Evolutionary conservation across 2,113 vertebrate species (phyloP), one percentile per base, ranked within the genome.

Genomic region (Raja brachyura): DNA sequence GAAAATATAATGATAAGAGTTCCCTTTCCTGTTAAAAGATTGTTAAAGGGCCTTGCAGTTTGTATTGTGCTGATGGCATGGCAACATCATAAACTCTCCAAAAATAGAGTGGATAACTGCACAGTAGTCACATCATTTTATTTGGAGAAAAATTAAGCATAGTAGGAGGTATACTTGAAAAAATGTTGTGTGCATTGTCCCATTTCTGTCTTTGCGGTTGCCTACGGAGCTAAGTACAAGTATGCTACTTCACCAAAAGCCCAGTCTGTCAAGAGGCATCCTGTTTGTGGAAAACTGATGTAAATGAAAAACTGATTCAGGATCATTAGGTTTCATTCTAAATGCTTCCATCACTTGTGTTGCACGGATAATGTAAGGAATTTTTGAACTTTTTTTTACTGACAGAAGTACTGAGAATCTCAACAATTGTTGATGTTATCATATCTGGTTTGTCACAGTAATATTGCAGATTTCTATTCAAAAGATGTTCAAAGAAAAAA

Each of bases 61-160:
- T 92, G 39, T 54, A 54, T 39, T 39, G 9, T 92, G 9, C 33
- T 74, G 31, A 4, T 73, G 90, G 90, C 68, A 74, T 20, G 33
- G 39, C 90, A 92, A 92, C 33, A 54, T 74, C 90, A 92, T 68
- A 31, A 33, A n/a, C 86, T 66, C n/a, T 33, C 73, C 90, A 92
- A 74, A 70, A 39, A 5, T 39, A 73, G 22, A 92, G 25, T 73
- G 4, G 63, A 70, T 70, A 31, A 11, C 63, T 22, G 9, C 31
- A 73, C n/a, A 22, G 16, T 28, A 39, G 66, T 3, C 18, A 73
- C 33, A 54, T 22, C 66, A 66, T 92, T 48, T 20, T 20, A 70
- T 70, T 90, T 25, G 63, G 6, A 28, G 28, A 68, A 70, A 90
- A 79, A 31, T 31, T 10, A 33, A 33, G 77, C 18, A 11, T 6